Evolutionary conservation across 92 coral and sea anemone genomes (phyloP), one percentile per base, ranked within the genome.

Genomic region (Palythoa grandiflora): DNA sequence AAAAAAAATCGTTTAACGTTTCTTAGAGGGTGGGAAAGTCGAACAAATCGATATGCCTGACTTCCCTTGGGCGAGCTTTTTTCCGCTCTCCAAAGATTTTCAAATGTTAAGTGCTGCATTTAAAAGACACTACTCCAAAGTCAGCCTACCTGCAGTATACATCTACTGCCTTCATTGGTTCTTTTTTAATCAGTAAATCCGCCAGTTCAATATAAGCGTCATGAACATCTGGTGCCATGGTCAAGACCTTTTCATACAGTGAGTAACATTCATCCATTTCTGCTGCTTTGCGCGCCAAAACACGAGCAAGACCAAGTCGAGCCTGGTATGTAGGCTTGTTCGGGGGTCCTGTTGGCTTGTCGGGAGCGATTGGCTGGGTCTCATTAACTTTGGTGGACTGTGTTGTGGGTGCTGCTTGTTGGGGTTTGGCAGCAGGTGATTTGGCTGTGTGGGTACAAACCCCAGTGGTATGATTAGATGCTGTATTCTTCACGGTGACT

Each of bases 171-270:
- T 92, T 93, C 96, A 95, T 88, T 9, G 99, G 98, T 77, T 97
- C 96, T 44, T 93, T 72, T 83, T 95, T 95, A 80, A 97, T 85
- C 83, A 95, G 79, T 35, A 94, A 87, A 68, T 97, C 99, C 5
- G 98, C 99, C 37, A 97, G 90, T 73, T 97, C 99, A 79, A 97
- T 97, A 94, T 97, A 97, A 6, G 99, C 99, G 75, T 97, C 99
- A 60, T 97, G 98, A 21, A 95, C 89, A 14, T 92, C 91, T 8
- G 99, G 99, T 37, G 96, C 99, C 97, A 97, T 93, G 76, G 93
- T 77, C 72, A 95, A 89, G 54, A 94, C 98, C 35, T 93, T 94
- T 87, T 95, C 95, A 79, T 97, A 97, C 10, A 95, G 87, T n/a
- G 75, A 85, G 38, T 90, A 89, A 17, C 93, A 90, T 83, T 96